Base-by-base conservation (phyloP, 2,888 invertebrate genomes). In the Cephus pulcher region DNA sequence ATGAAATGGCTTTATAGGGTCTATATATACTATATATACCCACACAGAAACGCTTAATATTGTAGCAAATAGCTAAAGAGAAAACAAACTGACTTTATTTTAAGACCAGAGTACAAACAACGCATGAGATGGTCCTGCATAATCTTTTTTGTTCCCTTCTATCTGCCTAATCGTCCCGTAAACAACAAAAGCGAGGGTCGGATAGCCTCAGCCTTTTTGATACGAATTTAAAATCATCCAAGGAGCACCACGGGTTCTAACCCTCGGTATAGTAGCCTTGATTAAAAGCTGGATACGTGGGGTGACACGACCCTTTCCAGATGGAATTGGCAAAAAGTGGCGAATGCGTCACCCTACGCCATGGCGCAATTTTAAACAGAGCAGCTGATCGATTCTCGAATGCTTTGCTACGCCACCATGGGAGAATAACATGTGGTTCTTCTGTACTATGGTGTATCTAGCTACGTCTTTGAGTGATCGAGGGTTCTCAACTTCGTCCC, bases 141-240 rank as follows among this genome's bases (percentile, higher is more conserved):
- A 23, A 6, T 23, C 0, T 56, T 56, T 56, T 23, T 23, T 56
- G 23, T 56, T 56, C 23, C 40, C 2, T 56, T 2, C 23, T 23
- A 56, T 23, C 9, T 23, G 23, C 56, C 56, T 56, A 56, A 56
- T 56, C 56, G 23, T 56, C 9, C 9, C 2, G 9, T 9, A 56
- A 56, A 23, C 56, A 9, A 23, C 23, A 9, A 56, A 40, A 6
- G 0, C 6, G 23, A 34, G 71, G 33, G 32, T 71, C 12, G 32
- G 71, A 71, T 71, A 71, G 71, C 30, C 30, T 71, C 15, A 33
- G 12, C 32, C 71, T 11, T 23, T 23, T 71, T 12, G 71, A 32
- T 76, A 40, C 33, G 32, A 71, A 70, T 35, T 78, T 71, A 30
- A 78, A 78, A 78, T 76, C 37, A 76, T 40, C 78, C 76, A 76